These are phyloP conservation scores for Pluvianellus socialis DNA, from an alignment of 2,113 vertebrate genomes.

Conservation along the genomic window DNA sequence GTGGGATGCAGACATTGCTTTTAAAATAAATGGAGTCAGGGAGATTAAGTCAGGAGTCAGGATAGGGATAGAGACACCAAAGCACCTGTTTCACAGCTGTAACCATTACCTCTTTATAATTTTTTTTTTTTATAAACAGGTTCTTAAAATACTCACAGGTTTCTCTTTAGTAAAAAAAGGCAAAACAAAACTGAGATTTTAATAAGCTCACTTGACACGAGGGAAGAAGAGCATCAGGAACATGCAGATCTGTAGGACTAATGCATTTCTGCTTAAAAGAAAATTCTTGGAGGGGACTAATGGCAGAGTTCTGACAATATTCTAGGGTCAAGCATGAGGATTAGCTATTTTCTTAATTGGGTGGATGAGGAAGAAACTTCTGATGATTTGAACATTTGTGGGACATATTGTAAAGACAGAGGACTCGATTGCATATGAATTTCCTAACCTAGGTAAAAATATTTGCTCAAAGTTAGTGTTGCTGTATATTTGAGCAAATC, in stretches of 20 bases:
- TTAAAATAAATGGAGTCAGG: background rate
- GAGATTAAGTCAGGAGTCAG: too few species aligned
- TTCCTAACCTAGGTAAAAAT: background rate
- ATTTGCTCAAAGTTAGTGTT: background rate
- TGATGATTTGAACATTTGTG: background rate
- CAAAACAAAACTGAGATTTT: background rate
- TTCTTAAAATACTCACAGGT: background rate
- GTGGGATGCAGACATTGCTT: background rate
- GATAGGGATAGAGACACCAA: background rate
- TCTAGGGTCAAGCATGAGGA: background rate
- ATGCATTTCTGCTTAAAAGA: background rate
- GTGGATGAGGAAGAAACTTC: background rate
- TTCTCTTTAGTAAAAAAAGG: background rate
- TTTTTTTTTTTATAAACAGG: background rate
- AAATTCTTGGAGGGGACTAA: background rate
- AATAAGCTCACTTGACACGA: background rate
- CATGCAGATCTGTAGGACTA: background rate
- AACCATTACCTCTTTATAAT: background rate
- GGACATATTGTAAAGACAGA: background rate
- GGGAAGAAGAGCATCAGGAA: background rate
- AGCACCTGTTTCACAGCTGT: background rate
- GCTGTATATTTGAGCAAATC: background rate
- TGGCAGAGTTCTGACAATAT: background rate
- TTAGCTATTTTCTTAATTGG: background rate
- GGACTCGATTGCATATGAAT: background rate